Evolutionary conservation across 1,140 invertebrate species (phyloP), one percentile per base, ranked within the genome.

Genomic region (Aphidius ervi): DNA sequence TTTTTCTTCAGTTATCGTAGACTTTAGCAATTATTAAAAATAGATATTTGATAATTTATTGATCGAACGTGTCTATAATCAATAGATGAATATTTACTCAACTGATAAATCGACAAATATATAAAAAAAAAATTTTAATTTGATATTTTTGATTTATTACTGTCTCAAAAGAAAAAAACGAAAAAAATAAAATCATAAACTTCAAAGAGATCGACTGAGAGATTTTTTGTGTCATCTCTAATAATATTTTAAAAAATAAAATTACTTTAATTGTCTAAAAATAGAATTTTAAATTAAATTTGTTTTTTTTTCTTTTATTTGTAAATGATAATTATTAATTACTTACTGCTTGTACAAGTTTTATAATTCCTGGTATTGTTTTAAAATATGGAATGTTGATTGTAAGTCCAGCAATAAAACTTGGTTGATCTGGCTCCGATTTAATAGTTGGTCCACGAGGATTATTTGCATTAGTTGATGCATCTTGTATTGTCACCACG

Each of bases 281-380:
- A 43, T 8, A 43, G 2, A 8, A 43, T 43, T 43, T 43, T 10
- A 43, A 43, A 43, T 8, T 8, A 43, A 3, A 43, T 43, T 43
- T 7, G 5, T 43, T 3, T 43, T 43, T 43, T 10, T 10, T 10
- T n/a, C n/a, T n/a, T 9, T 6, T 6, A 52, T 6, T 9, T 9
- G 31, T 16, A 37, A 39, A 50, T 50, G 8, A 23, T 42, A 54
- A 53, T 41, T 49, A 45, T 45, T 49, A 5, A n/a, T 46, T 43
- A 65, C 79, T 79, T 65, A 84, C 83, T 75, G 82, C 62, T 73
- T 84, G 75, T 7, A 77, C 67, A 4, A 84, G 61, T 67, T 84
- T 84, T n/a, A 83, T 50, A 50, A 83, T 78, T 50, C 83, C 83
- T 8, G 82, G 81, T 67, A 81, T 70, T 31, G 81, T 78, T 53